phyloP scores from a whole-genome alignment of 1,140 invertebrate genomes.

The Pogonus chalceus region DNA sequence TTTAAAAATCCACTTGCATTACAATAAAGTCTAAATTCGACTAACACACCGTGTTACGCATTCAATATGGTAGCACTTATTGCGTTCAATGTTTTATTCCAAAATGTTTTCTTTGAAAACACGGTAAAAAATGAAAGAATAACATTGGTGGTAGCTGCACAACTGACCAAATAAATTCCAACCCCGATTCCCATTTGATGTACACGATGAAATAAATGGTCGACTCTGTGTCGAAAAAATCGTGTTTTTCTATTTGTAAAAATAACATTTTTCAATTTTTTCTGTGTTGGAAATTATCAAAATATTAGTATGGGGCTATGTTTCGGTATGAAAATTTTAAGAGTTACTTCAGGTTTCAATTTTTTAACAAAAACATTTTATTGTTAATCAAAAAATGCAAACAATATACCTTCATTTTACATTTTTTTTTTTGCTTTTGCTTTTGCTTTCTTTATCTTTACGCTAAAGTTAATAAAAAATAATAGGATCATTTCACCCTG shows the following conservation, averaged over 20 bases:
- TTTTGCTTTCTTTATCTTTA: no score
- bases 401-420: no score
- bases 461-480: no score
- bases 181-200: no score
- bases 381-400: no score
- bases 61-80: not conserved
- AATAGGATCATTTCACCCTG: no score
- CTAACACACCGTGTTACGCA: not conserved
- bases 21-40: not conserved
- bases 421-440: no score
- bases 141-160: conserved; percentile 15
- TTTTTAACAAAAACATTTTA: no score
- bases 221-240: conserved; percentile 9
- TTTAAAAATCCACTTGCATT: not conserved
- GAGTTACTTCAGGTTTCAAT: no score
- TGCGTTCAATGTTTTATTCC: not conserved
- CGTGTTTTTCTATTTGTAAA: conserved; percentile 16
- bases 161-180: not conserved
- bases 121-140: conserved; percentile 25
- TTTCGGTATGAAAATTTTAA: no score
- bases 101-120: conserved; percentile 22
- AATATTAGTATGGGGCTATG: conserved; percentile 7
- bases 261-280: conserved; percentile 16
- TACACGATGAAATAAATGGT: conserved; percentile 3
- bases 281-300: not conserved